A percentile compares a stretch with the other conserved stretches of the same genome.
These are phyloP conservation scores for Venustaconcha ellipsiformis DNA, from an alignment of 1,140 invertebrate species.

Conservation along the genomic window DNA sequence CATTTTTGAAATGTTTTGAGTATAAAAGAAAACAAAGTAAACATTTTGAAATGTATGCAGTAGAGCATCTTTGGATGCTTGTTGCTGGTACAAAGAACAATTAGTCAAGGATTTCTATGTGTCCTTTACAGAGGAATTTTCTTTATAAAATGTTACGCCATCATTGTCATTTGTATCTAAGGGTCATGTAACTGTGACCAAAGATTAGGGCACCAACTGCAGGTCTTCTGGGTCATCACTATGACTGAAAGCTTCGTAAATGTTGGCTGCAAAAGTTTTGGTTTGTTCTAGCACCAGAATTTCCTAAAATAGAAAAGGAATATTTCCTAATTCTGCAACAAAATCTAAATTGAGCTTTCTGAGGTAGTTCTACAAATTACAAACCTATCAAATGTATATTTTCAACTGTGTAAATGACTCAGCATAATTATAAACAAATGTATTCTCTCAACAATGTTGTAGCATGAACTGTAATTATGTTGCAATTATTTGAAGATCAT, in stretches of 20 bases:
- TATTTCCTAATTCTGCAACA: slow-evolving; percentile 72
- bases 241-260: slow-evolving; percentile 86
- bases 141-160: too few relatives aligned
- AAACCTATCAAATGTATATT: background rate
- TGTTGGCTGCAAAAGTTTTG: slow-evolving; percentile 86
- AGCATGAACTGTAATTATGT: background rate
- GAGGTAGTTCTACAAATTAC: background rate
- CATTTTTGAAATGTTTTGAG: too few relatives aligned
- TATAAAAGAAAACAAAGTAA: too few relatives aligned
- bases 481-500: background rate
- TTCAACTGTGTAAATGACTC: background rate
- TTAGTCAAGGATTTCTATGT: too few relatives aligned
- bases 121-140: too few relatives aligned
- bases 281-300: slow-evolving; percentile 81
- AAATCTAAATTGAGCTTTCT: slow-evolving; percentile 17
- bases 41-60: too few relatives aligned
- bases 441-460: background rate
- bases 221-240: slow-evolving; percentile 18
- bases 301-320: slow-evolving; percentile 50
- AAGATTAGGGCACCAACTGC: slow-evolving; percentile 23
- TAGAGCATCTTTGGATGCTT: too few relatives aligned
- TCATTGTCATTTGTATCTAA: background rate
- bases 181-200: background rate
- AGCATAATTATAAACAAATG: background rate
- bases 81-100: too few relatives aligned